Conservation (phyloP, 2,888 invertebrate genomes). For the Molanna angustata region DNA sequence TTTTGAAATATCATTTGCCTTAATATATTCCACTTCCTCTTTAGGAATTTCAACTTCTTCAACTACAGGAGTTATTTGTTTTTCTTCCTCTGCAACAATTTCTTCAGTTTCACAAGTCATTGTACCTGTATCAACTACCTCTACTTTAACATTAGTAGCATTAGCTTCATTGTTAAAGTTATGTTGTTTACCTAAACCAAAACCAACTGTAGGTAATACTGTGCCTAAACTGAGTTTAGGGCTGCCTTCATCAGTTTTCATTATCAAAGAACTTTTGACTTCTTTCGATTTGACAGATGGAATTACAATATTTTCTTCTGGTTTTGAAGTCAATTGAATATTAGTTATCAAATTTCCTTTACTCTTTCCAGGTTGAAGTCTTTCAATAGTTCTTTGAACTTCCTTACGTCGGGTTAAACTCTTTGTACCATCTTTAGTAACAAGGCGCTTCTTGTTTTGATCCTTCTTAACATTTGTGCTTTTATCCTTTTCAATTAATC, state of each 20-base stretch:
- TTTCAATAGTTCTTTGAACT: conserved; percentile 77
- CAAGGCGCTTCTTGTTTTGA: conserved; percentile 48
- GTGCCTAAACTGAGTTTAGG: conserved; percentile 84
- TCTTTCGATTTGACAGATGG: conserved; percentile 54
- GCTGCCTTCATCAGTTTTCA: conserved; percentile 64
- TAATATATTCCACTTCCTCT: conserved; percentile 35
- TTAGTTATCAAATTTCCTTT: conserved; percentile 82
- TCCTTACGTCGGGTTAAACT: conserved; percentile 60
- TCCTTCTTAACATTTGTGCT: conserved; percentile 46
- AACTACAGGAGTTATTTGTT: conserved; percentile 33
- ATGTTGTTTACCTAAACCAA: conserved; percentile 64
- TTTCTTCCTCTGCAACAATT: conserved; percentile 32
- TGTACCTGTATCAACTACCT: conserved; percentile 39
- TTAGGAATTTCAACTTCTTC: conserved; percentile 38
- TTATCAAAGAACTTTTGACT: conserved; percentile 53
- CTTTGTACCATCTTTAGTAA: conserved; percentile 41
- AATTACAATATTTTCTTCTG: conserved; percentile 57
- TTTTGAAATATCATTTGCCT: conserved; percentile 37
- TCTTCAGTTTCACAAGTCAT: conserved; percentile 37
- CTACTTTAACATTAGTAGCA: conserved; percentile 33
- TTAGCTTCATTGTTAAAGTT: conserved; percentile 50
- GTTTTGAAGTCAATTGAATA: conserved; percentile 55
- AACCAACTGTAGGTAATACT: conserved; percentile 71
- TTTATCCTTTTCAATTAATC: conserved; percentile 40
- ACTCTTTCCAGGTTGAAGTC: conserved; percentile 82